Conservation (phyloP, 2,797 vertebrate species). For the Neopelma chrysocephalum region DNA sequence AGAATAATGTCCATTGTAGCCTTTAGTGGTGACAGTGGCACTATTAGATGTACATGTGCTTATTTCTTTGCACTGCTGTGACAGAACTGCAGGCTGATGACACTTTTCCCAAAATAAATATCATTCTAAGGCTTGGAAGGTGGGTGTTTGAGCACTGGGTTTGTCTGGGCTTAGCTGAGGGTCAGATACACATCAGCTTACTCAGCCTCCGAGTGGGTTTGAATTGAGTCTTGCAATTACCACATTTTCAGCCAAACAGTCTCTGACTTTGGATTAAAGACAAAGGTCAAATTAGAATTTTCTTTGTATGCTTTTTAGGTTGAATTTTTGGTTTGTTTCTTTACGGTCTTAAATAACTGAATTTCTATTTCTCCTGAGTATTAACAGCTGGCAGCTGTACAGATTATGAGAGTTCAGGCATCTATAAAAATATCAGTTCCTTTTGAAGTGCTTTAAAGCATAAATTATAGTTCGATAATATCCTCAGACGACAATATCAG, state of each 20-base stretch:
- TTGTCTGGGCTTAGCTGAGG: neutral
- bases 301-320: neutral
- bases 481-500: neutral
- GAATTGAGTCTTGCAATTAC: neutral
- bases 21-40: neutral
- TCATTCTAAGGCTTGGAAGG: neutral
- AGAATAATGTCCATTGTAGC: neutral
- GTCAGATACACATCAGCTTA: neutral
- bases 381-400: slow-evolving; percentile 38
- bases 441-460: slow-evolving; percentile 41
- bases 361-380: slow-evolving; percentile 19
- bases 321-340: slow-evolving; percentile 9
- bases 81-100: neutral
- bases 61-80: neutral
- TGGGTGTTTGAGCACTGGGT: neutral
- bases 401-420: slow-evolving; percentile 9
- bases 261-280: slow-evolving; percentile 43
- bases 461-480: slow-evolving; percentile 30
- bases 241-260: neutral
- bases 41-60: neutral
- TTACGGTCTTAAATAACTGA: neutral
- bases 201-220: neutral
- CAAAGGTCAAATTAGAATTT: slow-evolving; percentile 41
- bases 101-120: neutral
- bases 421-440: slow-evolving; percentile 37